Evolutionary conservation across 2,888 invertebrate species (phyloP).

Genomic region (Lingula anatina): DNA sequence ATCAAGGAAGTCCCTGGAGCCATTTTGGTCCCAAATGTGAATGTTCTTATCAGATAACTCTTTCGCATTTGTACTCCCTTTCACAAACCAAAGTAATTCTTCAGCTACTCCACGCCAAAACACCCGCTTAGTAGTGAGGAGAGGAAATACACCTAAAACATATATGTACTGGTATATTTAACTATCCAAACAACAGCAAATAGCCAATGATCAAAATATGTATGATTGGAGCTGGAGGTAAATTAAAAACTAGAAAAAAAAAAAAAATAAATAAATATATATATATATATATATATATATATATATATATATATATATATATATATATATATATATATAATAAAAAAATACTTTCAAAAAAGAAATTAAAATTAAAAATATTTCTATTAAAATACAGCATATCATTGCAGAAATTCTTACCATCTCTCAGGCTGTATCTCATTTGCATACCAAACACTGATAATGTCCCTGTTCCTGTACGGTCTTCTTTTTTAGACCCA

Average conservation of each 20-base stretch:
- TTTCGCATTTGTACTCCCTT: conserved; percentile 84
- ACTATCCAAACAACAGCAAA: too few relatives aligned
- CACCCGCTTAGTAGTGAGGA: conserved; percentile 91
- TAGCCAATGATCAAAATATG: too few relatives aligned
- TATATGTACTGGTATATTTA: too few relatives aligned
- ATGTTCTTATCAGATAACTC: conserved; percentile 72
- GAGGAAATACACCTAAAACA: conserved; percentile 66
- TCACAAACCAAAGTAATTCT: conserved; percentile 91
- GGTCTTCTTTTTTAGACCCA: conserved; percentile 68
- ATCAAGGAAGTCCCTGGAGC: conserved; percentile 83
- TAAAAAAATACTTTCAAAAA: too few relatives aligned
- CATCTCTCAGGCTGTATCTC: conserved; percentile 68
- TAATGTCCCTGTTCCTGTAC: conserved; percentile 84
- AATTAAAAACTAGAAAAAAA: neutral
- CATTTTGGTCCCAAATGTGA: conserved; percentile 95
- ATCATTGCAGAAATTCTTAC: conserved; percentile 23
- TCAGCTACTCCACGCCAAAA: conserved; percentile 87
- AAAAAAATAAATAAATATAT: too few relatives aligned
- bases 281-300: too few relatives aligned
- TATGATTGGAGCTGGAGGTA: too few relatives aligned
- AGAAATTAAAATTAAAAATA: neutral
- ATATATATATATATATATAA: too few relatives aligned
- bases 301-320: too few relatives aligned
- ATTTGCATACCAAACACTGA: conserved; percentile 84
- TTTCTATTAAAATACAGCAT: neutral